Conservation (phyloP, 2,797 vertebrate genomes). For the Rousettus madagascariensis region DNA sequence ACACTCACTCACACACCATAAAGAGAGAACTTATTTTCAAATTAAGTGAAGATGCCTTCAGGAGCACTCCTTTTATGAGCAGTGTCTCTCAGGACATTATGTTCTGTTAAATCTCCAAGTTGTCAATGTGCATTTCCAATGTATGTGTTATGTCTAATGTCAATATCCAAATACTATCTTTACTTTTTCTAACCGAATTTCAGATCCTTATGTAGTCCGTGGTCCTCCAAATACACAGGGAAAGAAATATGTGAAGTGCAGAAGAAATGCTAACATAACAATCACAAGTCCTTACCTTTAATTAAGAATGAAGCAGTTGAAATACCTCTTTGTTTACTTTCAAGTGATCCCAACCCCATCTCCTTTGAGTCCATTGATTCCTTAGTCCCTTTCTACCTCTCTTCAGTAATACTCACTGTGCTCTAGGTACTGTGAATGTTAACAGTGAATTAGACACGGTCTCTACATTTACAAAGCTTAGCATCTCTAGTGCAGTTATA, state of each 20-base stretch:
- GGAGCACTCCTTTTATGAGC: background rate
- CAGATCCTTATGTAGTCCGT: background rate
- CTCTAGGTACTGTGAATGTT: background rate
- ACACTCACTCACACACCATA: background rate
- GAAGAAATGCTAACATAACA: background rate
- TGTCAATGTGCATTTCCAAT: background rate
- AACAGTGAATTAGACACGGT: background rate
- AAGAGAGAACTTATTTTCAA: background rate
- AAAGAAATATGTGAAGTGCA: background rate
- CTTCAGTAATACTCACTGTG: background rate
- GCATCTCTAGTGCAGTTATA: background rate
- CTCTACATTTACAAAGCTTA: slow-evolving; percentile 3
- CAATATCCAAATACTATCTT: background rate
- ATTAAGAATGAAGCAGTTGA: background rate
- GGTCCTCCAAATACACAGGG: background rate
- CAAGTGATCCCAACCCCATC: background rate
- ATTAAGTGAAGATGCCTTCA: background rate
- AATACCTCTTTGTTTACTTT: background rate
- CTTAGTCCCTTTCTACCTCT: background rate
- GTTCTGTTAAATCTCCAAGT: background rate
- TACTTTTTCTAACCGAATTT: background rate
- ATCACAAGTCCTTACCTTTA: slow-evolving; percentile 4
- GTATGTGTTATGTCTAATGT: background rate
- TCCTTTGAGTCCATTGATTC: background rate
- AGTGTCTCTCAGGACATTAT: background rate